A percentile compares a stretch with the other conserved stretches of the same genome.
Evolutionary conservation across 2,113 vertebrate genomes (phyloP).

Genomic region (Chamaetylas fuelleborni): DNA sequence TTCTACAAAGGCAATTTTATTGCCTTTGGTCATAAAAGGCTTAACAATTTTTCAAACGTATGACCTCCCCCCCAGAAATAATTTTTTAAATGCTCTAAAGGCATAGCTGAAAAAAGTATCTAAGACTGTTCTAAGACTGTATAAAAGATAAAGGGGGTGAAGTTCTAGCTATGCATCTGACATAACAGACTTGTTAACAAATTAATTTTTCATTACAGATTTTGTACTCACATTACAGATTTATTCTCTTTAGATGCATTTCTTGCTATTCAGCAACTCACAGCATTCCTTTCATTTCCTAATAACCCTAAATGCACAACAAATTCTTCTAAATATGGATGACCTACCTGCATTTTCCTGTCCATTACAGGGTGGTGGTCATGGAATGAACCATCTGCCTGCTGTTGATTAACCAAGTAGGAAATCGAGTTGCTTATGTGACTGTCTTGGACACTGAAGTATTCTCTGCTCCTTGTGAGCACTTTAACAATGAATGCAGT

Average conservation of each 20-base stretch:
- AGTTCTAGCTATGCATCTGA: not conserved
- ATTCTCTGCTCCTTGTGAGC: conserved; percentile 63
- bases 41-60: not conserved
- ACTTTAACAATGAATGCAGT: conserved; percentile 81
- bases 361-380: conserved; percentile 73
- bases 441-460: not conserved
- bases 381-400: conserved; percentile 56
- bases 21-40: not conserved
- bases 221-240: not conserved
- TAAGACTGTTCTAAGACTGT: not conserved
- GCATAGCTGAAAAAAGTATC: not conserved
- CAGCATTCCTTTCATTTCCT: not conserved
- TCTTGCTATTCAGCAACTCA: not conserved
- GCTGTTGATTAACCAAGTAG: conserved; percentile 70
- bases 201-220: not conserved
- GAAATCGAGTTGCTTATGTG: conserved; percentile 58
- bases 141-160: not conserved
- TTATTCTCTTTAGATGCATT: not conserved
- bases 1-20: not conserved
- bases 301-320: not conserved
- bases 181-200: not conserved
- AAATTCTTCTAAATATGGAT: not conserved
- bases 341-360: conserved; percentile 72
- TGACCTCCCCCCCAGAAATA: not conserved
- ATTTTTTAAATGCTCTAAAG: not conserved